Evolutionary conservation across 2,113 vertebrate genomes (phyloP).

Genomic region (Cyprinus carpio): DNA sequence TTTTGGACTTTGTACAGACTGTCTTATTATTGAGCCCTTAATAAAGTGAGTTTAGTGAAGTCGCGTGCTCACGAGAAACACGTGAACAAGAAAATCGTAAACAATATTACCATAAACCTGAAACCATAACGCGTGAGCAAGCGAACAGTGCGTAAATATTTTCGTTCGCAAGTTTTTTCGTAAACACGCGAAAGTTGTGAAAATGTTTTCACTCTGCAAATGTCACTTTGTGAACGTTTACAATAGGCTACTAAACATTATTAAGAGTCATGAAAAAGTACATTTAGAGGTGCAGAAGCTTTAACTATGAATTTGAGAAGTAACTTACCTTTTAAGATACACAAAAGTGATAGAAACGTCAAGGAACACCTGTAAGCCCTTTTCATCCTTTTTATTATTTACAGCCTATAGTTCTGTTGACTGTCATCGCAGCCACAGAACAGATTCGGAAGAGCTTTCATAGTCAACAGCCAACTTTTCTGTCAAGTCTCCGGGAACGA

Average conservation of each 20-base stretch:
- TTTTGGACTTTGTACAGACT: neutral
- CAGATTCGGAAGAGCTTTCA: no score
- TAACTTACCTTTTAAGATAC: slow-evolving; percentile 29
- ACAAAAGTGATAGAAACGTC: slow-evolving; percentile 15
- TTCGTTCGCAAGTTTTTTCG: no score
- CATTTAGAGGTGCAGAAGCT: neutral
- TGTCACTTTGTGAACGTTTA: neutral
- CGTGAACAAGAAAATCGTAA: neutral
- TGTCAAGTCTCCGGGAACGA: neutral
- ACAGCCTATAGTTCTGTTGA: neutral
- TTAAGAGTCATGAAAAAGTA: neutral
- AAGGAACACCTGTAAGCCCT: neutral
- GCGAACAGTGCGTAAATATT: no score
- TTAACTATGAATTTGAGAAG: neutral
- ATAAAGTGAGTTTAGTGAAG: neutral
- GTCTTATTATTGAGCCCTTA: neutral
- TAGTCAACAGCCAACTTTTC: neutral
- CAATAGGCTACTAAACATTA: neutral
- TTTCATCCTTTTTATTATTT: slow-evolving; percentile 20
- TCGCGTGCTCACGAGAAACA: neutral
- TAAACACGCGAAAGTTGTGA: no score
- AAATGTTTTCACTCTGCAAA: no score
- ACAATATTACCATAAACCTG: neutral
- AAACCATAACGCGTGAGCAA: neutral
- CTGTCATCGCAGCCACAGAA: neutral